Evolutionary conservation across 2,113 vertebrate species (phyloP).

Genomic region (Acanthisitta chloris): DNA sequence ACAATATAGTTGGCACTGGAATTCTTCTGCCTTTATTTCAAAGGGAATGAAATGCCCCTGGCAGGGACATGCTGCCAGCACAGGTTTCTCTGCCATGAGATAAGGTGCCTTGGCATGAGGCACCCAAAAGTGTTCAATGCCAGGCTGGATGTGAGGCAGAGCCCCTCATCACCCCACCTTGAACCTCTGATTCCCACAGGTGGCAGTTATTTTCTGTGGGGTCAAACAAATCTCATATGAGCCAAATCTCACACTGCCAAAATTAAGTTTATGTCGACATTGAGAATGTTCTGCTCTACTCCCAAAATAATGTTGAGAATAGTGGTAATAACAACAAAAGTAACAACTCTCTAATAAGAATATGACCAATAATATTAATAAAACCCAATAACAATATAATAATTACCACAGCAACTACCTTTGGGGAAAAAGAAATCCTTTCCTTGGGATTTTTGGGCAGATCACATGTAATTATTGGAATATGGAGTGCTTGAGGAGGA

Average conservation of each 20-base stretch:
- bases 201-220: neutral
- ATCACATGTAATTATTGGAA: too few species aligned
- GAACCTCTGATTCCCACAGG: neutral
- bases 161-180: neutral
- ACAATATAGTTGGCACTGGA: constrained; percentile 60
- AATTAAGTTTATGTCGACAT: neutral
- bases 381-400: neutral
- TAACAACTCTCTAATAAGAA: rapidly evolving
- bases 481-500: rapidly evolving
- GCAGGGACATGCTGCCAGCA: neutral
- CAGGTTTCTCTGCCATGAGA: neutral
- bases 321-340: neutral
- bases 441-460: neutral
- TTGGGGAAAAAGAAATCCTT: rapidly evolving
- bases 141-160: neutral
- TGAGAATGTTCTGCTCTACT: neutral
- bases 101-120: neutral
- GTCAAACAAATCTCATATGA: neutral
- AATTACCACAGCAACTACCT: neutral
- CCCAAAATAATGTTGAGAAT: neutral
- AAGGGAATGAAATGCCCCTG: constrained; percentile 5
- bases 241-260: neutral
- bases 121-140: neutral
- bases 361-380: rapidly evolving
- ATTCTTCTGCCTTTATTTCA: neutral